Evolutionary conservation across 1,140 invertebrate species (phyloP).

Genomic region (Chironomus striatipennis): DNA sequence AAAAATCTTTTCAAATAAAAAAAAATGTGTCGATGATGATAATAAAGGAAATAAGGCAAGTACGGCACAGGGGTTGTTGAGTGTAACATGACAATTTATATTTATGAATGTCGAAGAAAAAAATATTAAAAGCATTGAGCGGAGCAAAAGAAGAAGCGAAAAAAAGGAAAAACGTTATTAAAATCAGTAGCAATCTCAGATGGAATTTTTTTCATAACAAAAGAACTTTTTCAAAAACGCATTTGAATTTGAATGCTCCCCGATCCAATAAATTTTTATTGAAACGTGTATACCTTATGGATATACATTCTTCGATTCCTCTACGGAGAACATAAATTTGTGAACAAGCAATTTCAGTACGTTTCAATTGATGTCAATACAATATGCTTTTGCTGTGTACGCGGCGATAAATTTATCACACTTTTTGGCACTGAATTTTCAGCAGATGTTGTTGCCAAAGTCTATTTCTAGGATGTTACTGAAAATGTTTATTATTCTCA

Average conservation of each 20-base stretch:
- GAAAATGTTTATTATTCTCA: too few relatives aligned
- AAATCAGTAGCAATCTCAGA: conserved; percentile 23
- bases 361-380: conserved; percentile 4
- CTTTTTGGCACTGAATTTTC: too few relatives aligned
- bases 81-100: conserved; percentile 22
- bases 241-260: conserved; percentile 17
- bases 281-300: neutral
- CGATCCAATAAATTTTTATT: conserved; percentile 24
- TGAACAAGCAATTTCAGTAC: neutral
- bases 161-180: conserved; percentile 2
- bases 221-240: neutral
- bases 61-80: neutral
- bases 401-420: neutral
- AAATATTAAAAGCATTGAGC: neutral
- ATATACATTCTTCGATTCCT: neutral
- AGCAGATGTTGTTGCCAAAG: too few relatives aligned
- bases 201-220: conserved; percentile 5
- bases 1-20: conserved; percentile 1
- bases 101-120: conserved; percentile 9
- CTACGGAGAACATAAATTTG: conserved; percentile 16
- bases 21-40: conserved; percentile 21
- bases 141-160: neutral
- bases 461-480: too few relatives aligned
- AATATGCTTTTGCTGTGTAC: neutral
- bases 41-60: neutral